Percentiles rank a stretch among this genome's conserved stretches.
Conservation (phyloP, 2,888 invertebrate genomes). For the Volucella inflata region DNA sequence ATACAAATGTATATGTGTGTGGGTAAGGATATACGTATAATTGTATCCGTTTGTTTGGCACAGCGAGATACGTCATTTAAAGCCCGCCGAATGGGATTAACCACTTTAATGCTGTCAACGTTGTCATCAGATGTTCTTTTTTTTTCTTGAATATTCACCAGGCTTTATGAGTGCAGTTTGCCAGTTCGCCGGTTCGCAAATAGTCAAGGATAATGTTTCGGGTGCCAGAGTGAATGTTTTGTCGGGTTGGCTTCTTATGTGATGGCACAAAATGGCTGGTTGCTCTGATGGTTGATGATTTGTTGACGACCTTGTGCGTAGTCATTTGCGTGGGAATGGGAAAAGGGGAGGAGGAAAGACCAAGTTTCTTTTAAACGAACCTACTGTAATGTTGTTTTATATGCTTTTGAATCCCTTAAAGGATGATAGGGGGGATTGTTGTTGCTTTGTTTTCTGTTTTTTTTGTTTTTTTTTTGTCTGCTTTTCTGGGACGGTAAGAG, state of each 20-base stretch:
- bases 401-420: conserved; percentile 50
- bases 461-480: neutral
- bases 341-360: neutral
- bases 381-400: conserved; percentile 47
- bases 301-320: conserved; percentile 43
- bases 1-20: neutral
- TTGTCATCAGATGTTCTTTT: conserved; percentile 47
- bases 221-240: conserved; percentile 21
- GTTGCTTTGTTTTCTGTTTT: conserved; percentile 3
- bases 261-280: conserved; percentile 32
- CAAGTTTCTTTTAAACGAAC: conserved; percentile 42
- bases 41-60: neutral
- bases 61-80: conserved; percentile 39
- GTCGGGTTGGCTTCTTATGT: neutral
- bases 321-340: conserved; percentile 15
- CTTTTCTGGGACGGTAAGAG: conserved; percentile 8
- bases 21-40: neutral
- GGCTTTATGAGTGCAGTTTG: conserved; percentile 58
- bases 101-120: conserved; percentile 51
- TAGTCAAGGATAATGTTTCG: conserved; percentile 62
- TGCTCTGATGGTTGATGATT: conserved; percentile 57
- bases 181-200: conserved; percentile 30
- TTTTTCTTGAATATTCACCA: conserved; percentile 36
- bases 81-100: conserved; percentile 35
- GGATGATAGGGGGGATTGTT: conserved; percentile 36